Evolutionary conservation across 2,797 vertebrate genomes (phyloP), one percentile per base, ranked within the genome.

Genomic region (Trachurus trachurus): DNA sequence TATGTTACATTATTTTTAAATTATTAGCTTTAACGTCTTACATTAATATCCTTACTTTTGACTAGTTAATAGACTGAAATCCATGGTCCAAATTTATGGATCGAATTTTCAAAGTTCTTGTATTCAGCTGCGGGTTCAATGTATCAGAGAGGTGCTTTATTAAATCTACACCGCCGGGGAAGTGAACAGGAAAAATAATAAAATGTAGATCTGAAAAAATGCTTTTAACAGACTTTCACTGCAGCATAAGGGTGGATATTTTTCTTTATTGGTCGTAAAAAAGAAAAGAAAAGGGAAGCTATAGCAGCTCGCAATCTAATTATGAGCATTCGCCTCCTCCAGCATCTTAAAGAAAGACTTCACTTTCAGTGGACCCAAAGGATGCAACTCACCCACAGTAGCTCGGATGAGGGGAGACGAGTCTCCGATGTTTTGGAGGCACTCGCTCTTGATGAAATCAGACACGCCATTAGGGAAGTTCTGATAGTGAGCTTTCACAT

Each of bases 401-500:
- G 98, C 98, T 93, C 98, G 96, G 85, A 99, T 99, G 87, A 99
- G 95, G 2, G 98, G 97, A 29, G 98, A 99, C 0, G 98, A 93
- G 86, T 99, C 98, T 71, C 98, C 98, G 8, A 99, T 99, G 80
- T 97, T 99, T 85, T 98, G 97, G 89, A 99, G 89, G 91, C 98
- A 99, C 93, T 99, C 98, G 56, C 95, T 97, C 95, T 99, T 99
- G 92, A 99, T 99, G 92, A 99, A 99, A 76, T 99, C 97, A 66
- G 97, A 97, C 68, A 99, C 98, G 0, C 96, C 97, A 78, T 96
- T 98, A 7, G 98, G 98, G 81, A 99, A 99, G 90, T 97, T 99
- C 90, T 98, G 98, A 94, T 98, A 99, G 93, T 99, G 98, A 62
- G 98, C 97, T 92, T 99, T 99, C 72, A 99, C 98, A 12, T 99